A percentile compares a stretch with the other conserved stretches of the same genome.
Evolutionary conservation across 2,888 invertebrate genomes (phyloP).

Genomic region (Drosophila antonietae): DNA sequence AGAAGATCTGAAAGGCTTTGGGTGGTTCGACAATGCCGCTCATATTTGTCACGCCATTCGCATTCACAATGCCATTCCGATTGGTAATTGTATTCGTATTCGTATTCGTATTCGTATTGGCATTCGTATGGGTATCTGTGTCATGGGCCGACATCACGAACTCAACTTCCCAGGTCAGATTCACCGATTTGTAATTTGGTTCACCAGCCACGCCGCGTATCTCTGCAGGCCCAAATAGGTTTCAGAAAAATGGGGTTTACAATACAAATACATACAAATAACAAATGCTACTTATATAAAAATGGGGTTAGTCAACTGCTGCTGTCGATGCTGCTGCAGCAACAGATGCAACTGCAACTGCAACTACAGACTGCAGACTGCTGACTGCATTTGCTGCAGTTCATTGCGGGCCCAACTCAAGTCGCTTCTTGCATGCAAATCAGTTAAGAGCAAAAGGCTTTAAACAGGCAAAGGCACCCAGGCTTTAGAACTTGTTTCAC

Average conservation of each 20-base stretch:
- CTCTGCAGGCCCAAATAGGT: constrained; percentile 71
- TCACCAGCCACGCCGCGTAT: constrained; percentile 84
- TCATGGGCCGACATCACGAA: constrained; percentile 74
- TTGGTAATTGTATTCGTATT: constrained; percentile 17
- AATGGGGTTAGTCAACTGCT: constrained; percentile 59
- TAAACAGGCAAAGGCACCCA: constrained; percentile 4
- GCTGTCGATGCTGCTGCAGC: constrained; percentile 17
- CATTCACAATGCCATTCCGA: constrained; percentile 35
- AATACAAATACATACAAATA: constrained; percentile 21
- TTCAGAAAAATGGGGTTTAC: constrained; percentile 54
- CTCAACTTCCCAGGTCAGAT: constrained; percentile 85
- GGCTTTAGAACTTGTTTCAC: constrained; percentile 64
- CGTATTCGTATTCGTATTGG: constrained; percentile 28
- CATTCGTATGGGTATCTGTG: constrained; percentile 52
- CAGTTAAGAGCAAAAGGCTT: constrained; percentile 53
- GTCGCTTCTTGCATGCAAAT: constrained; percentile 71
- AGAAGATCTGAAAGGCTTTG: constrained; percentile 89
- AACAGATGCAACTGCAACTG: constrained; percentile 21
- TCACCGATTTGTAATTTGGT: constrained; percentile 85
- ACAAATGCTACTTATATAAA: constrained; percentile 16
- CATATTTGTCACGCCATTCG: constrained; percentile 73
- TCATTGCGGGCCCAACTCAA: constrained; percentile 48
- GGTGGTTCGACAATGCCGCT: constrained; percentile 82
- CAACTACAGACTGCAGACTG: constrained; percentile 29
- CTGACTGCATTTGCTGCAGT: constrained; percentile 46